Percentiles rank a stretch among this genome's conserved stretches.
Evolutionary conservation across 2,888 invertebrate genomes (phyloP).

Genomic region (Spisula subtruncata): DNA sequence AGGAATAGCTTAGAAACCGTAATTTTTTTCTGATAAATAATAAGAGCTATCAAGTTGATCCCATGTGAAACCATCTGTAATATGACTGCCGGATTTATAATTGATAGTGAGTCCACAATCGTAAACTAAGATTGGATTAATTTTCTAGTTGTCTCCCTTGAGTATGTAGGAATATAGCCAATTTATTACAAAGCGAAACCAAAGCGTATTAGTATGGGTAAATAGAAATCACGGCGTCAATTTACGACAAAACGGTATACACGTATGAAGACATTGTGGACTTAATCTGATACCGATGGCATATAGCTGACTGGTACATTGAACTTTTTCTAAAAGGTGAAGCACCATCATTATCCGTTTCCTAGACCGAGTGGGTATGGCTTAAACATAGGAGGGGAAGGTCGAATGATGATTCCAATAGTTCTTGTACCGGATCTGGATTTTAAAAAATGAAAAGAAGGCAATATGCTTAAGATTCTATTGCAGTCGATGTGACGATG

Average conservation of each 20-base stretch:
- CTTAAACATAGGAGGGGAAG: too few relatives aligned
- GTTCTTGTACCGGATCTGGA: too few relatives aligned
- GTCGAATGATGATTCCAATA: too few relatives aligned
- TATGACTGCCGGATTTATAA: constrained; percentile 44
- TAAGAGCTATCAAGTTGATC: constrained; percentile 54
- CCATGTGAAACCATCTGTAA: constrained; percentile 36
- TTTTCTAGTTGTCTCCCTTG: constrained; percentile 49
- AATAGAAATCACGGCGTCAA: not conserved
- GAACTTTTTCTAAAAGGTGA: too few relatives aligned
- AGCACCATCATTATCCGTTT: too few relatives aligned
- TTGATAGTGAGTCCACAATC: constrained; percentile 50
- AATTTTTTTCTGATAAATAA: constrained; percentile 38
- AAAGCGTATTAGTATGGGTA: not conserved
- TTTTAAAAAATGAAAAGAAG: too few relatives aligned
- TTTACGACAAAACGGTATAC: not conserved
- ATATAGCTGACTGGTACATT: too few relatives aligned
- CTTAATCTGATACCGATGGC: too few relatives aligned
- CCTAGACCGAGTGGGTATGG: too few relatives aligned
- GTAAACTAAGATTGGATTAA: constrained; percentile 49
- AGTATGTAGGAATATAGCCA: constrained; percentile 28
- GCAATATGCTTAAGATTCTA: too few relatives aligned
- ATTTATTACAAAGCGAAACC: constrained; percentile 36
- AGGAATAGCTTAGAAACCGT: constrained; percentile 30
- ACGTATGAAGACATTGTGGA: too few relatives aligned
- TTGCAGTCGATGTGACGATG: too few relatives aligned